These are phyloP conservation scores for Hapalemur alaotrensis DNA, from an alignment of 2,797 vertebrate species.

Conservation along the genomic window DNA sequence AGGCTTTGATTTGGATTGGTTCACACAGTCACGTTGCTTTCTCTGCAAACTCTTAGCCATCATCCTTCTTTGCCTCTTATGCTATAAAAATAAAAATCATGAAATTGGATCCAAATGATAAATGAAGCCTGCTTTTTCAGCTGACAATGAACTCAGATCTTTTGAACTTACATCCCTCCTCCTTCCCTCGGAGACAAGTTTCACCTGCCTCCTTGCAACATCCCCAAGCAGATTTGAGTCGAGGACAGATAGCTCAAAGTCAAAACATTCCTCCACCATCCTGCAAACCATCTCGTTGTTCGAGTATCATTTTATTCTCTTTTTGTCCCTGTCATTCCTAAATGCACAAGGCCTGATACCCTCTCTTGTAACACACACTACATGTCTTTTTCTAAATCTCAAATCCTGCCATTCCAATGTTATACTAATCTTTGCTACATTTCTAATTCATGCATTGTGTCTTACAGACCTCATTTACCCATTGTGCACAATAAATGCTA, in stretches of 20 bases:
- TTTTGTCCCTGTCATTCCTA: not conserved
- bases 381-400: not conserved
- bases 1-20: not conserved
- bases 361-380: not conserved
- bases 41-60: constrained; percentile 51
- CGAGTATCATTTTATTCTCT: not conserved
- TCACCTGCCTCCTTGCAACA: not conserved
- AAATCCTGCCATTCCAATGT: not conserved
- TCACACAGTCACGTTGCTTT: not conserved
- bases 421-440: not conserved
- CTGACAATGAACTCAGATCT: not conserved
- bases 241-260: not conserved
- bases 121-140: not conserved
- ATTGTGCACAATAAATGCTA: not conserved
- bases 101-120: not conserved
- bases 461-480: not conserved
- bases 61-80: not conserved
- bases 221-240: not conserved
- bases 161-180: not conserved
- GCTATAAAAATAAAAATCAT: constrained; percentile 32
- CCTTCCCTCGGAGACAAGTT: not conserved
- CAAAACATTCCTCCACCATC: not conserved
- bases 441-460: not conserved
- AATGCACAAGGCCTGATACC: not conserved
- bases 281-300: not conserved